Evolutionary conservation across 1,140 invertebrate genomes (phyloP).

Genomic region (Diabrotica virgifera): DNA sequence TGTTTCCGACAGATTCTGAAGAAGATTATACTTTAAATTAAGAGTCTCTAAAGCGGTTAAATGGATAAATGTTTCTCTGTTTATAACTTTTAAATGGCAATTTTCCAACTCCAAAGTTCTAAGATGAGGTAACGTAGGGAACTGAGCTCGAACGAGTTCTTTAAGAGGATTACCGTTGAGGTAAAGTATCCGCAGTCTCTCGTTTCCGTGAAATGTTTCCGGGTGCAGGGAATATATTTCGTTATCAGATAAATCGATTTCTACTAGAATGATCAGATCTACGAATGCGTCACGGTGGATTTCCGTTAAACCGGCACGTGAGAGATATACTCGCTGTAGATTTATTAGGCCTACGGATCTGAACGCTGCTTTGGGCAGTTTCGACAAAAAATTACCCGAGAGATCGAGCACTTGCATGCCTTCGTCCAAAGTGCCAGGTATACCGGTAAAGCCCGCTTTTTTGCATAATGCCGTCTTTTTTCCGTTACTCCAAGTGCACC

Average conservation of each 20-base stretch:
- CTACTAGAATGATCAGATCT: constrained; percentile 81
- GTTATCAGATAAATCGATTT: constrained; percentile 80
- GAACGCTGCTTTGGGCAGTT: constrained; percentile 77
- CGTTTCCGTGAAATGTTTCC: constrained; percentile 73
- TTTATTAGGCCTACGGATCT: constrained; percentile 75
- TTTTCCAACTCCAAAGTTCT: constrained; percentile 70
- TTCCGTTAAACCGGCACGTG: constrained; percentile 67
- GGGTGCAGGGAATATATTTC: constrained; percentile 63
- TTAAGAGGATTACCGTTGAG: constrained; percentile 70
- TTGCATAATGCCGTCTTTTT: constrained; percentile 83
- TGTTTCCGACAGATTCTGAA: constrained; percentile 62
- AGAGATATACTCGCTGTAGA: constrained; percentile 77
- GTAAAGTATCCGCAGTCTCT: constrained; percentile 64
- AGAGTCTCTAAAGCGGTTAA: constrained; percentile 67
- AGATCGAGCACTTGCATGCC: constrained; percentile 85
- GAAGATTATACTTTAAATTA: constrained; percentile 65
- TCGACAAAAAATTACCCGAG: constrained; percentile 73
- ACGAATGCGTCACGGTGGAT: constrained; percentile 80
- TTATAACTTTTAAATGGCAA: constrained; percentile 70
- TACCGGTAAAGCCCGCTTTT: constrained; percentile 68
- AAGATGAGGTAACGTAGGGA: constrained; percentile 69
- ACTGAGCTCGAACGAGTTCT: constrained; percentile 61
- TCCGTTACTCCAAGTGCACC: constrained; percentile 85
- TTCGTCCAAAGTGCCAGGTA: constrained; percentile 70
- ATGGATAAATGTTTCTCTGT: constrained; percentile 67